phyloP scores from a whole-genome alignment of 2,888 invertebrate genomes.

The Synergus japonicus region DNA sequence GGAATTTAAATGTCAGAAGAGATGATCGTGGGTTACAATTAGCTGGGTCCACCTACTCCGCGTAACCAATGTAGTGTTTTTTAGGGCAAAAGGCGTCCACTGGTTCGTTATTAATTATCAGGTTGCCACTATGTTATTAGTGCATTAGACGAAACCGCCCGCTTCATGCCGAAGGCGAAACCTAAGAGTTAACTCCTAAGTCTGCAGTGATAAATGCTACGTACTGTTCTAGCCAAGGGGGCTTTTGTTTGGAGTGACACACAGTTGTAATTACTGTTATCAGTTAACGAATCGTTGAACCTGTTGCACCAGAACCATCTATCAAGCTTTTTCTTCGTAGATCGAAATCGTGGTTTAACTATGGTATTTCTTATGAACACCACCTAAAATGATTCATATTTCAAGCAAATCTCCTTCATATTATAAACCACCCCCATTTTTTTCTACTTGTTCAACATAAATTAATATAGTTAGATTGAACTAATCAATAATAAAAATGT shows the following conservation, averaged over 20 bases:
- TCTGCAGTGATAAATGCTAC: constrained; percentile 71
- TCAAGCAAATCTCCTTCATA: background rate
- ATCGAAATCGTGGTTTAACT: background rate
- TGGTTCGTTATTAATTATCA: constrained; percentile 73
- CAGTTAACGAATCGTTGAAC: constrained; percentile 66
- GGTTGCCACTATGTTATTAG: constrained; percentile 75
- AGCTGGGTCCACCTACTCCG: constrained; percentile 50
- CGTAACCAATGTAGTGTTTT: constrained; percentile 44
- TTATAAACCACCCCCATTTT: too few species aligned
- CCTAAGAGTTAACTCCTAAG: constrained; percentile 63
- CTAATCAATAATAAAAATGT: too few species aligned
- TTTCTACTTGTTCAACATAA: too few species aligned
- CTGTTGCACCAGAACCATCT: constrained; percentile 68
- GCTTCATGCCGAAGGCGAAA: constrained; percentile 64
- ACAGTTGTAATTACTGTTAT: constrained; percentile 73
- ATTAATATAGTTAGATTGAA: background rate
- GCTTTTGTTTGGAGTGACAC: constrained; percentile 70
- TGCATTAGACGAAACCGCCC: constrained; percentile 75
- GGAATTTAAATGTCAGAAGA: constrained; percentile 54
- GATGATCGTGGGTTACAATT: constrained; percentile 50
- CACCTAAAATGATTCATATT: background rate
- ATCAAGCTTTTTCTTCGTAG: constrained; percentile 54
- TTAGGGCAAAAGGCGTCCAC: constrained; percentile 51
- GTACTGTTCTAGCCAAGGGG: constrained; percentile 58
- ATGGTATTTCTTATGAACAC: background rate